Conservation (phyloP, 2,888 invertebrate genomes). For the Protodeltote pygarga region DNA sequence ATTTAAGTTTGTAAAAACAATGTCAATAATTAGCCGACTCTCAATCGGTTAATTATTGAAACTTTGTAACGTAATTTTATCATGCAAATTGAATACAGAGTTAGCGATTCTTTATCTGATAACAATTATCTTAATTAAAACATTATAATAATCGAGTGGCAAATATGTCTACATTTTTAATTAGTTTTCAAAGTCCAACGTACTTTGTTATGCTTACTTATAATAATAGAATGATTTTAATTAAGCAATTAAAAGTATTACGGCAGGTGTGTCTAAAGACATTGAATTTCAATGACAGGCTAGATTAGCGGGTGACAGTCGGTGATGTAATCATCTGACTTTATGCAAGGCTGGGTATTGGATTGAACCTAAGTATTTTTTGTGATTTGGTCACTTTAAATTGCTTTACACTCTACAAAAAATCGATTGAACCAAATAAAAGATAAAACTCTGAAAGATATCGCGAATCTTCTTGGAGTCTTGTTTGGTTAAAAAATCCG, state of each 20-base stretch:
- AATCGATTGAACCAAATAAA: no score
- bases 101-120: constrained; percentile 10
- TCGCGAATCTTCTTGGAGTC: no score
- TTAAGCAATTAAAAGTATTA: constrained; percentile 37
- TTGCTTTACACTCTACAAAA: no score
- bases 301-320: constrained; percentile 33
- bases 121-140: constrained; percentile 20
- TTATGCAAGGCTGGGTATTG: constrained; percentile 5
- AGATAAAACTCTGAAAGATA: no score
- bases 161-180: constrained; percentile 23
- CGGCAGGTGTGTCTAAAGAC: constrained; percentile 31
- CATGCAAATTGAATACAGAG: background rate
- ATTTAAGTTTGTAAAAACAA: no score
- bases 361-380: no score
- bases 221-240: constrained; percentile 24
- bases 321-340: constrained; percentile 23
- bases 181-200: constrained; percentile 18
- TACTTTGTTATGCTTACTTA: constrained; percentile 11
- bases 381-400: no score
- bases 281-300: constrained; percentile 36
- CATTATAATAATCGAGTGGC: constrained; percentile 12
- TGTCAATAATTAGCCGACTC: no score
- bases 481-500: no score
- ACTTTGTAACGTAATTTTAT: background rate
- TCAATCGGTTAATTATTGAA: no score